Evolutionary conservation across 2,113 vertebrate genomes (phyloP).

Genomic region (Tragelaphus scriptus): DNA sequence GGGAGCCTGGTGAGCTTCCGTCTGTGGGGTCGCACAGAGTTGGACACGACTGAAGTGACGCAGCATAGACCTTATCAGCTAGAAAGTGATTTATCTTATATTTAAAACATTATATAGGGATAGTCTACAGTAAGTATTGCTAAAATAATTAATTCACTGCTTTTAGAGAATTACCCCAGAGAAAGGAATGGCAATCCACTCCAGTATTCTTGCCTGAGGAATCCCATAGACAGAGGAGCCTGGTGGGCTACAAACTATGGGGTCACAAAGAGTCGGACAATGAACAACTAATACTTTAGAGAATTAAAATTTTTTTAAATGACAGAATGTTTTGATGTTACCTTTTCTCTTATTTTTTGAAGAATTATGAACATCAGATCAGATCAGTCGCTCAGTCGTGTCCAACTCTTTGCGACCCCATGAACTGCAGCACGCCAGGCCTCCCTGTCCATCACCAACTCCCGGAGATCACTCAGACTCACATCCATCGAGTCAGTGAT

Average conservation of each 20-base stretch:
- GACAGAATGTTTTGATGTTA: constrained; percentile 51
- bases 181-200: neutral
- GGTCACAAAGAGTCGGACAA: neutral
- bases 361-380: neutral
- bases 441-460: too few relatives aligned
- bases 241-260: neutral
- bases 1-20: too few relatives aligned
- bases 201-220: neutral
- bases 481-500: too few relatives aligned
- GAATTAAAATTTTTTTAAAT: constrained; percentile 6
- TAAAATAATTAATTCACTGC: constrained; percentile 64
- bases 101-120: constrained; percentile 54
- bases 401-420: too few relatives aligned
- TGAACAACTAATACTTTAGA: neutral
- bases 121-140: constrained; percentile 52
- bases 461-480: too few relatives aligned
- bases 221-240: neutral
- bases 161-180: constrained; percentile 8
- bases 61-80: neutral
- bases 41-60: too few relatives aligned
- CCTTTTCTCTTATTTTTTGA: neutral
- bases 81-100: constrained; percentile 48
- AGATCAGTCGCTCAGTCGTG: too few relatives aligned
- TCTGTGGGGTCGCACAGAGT: too few relatives aligned
- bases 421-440: too few relatives aligned